Evolutionary conservation across 1,140 invertebrate genomes (phyloP), one percentile per base, ranked within the genome.

Genomic region (Aphelinus atriplicis): DNA sequence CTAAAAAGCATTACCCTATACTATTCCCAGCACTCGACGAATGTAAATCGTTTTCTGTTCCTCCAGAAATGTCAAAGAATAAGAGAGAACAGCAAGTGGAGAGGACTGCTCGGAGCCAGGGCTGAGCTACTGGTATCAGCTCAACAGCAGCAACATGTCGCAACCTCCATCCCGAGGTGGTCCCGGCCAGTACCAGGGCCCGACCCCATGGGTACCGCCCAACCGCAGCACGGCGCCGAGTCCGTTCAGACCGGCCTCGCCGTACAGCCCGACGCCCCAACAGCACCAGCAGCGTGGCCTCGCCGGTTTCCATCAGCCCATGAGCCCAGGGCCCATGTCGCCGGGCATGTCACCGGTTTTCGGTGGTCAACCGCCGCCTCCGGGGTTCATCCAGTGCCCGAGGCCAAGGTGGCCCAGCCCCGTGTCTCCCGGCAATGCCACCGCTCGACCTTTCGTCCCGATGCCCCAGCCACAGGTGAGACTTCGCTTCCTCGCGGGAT

Each of bases 361-460:
- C 67, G 84, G 86, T 9, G 81, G 80, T 50, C 82, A 86, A 57
- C 80, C 85, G 4, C 79, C 85, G 0, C 79, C 86, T 2, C 77
- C 85, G 0, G 83, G 86, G 46, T 89, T 83, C 73, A 88, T 89
- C 48, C 89, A 89, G 43, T 92, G 92, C 78, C 92, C 92, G 2
- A 85, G 91, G 79, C 92, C 92, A 5, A 86, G 91, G 66, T 93
- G 92, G 92, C 90, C 90, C 7, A 84, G 86, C 9, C 84, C 87
- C 43, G 78, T 88, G 67, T 85, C 88, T 7, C 87, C 88, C 1
- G 82, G 81, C 51, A 84, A 84, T 63, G 77, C 84, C 53, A 80
- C 87, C 5, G 87, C 89, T 10, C 83, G 86, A 62, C 84, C 84
- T 4, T 86, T 82, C 62, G 84, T 89, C 80, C 86, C 86, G 2